Evolutionary conservation across 2,888 invertebrate species (phyloP).

Genomic region (Cheilosia variabilis): DNA sequence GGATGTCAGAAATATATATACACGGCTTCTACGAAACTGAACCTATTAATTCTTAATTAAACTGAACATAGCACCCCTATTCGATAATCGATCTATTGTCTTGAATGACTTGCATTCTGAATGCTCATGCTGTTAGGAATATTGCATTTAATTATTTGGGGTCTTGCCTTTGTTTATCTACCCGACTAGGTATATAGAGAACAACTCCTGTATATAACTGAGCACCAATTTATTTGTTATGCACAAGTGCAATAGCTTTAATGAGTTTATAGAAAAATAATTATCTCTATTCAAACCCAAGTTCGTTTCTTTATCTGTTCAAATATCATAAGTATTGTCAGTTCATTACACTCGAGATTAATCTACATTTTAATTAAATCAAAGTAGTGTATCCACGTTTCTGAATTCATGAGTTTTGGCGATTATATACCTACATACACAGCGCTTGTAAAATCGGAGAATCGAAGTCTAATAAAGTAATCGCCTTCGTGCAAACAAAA

Average conservation of each 20-base stretch:
- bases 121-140: neutral
- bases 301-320: slow-evolving; percentile 15
- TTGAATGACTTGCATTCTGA: slow-evolving; percentile 1
- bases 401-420: slow-evolving; percentile 1
- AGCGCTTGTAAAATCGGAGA: slow-evolving; percentile 1
- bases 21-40: neutral
- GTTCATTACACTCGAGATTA: slow-evolving; percentile 42
- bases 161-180: slow-evolving; percentile 15
- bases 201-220: neutral
- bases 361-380: slow-evolving; percentile 31
- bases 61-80: slow-evolving; percentile 17
- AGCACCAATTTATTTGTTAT: neutral
- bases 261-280: neutral
- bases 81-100: slow-evolving; percentile 29
- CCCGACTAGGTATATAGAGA: neutral
- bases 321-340: slow-evolving; percentile 5
- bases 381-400: neutral
- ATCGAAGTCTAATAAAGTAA: slow-evolving; percentile 36
- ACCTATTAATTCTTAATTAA: neutral
- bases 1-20: neutral
- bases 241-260: slow-evolving; percentile 3
- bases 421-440: neutral
- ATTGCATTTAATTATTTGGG: slow-evolving; percentile 28
- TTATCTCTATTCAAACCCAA: slow-evolving; percentile 1
- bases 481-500: slow-evolving; percentile 3